A percentile compares a stretch with the other conserved stretches of the same genome.
Evolutionary conservation across 2,113 vertebrate species (phyloP).

Genomic region (Prunella fulvescens): DNA sequence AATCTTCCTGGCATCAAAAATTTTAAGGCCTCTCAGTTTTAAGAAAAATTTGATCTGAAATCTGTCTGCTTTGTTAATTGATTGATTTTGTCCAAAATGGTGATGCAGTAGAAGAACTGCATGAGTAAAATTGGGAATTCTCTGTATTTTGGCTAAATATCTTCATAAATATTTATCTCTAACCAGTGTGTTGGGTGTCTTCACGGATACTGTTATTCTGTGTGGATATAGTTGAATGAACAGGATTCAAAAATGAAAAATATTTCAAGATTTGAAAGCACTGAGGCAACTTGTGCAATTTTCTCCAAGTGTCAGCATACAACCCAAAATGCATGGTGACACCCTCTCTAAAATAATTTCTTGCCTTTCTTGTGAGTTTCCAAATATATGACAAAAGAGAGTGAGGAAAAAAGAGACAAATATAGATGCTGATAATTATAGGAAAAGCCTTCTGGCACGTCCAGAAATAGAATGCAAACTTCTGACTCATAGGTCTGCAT

Average conservation of each 20-base stretch:
- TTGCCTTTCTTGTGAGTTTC: conserved; percentile 30
- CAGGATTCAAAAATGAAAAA: neutral
- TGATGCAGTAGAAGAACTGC: neutral
- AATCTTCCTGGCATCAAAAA: neutral
- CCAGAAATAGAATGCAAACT: conserved; percentile 33
- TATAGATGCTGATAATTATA: conserved; percentile 52
- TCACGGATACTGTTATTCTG: neutral
- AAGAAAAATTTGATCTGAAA: neutral
- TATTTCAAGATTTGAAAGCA: neutral
- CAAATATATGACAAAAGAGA: conserved; percentile 31
- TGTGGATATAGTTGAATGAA: neutral
- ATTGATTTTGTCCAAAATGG: neutral
- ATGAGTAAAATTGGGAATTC: neutral
- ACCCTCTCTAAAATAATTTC: neutral
- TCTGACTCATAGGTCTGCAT: conserved; percentile 52
- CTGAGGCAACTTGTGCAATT: neutral
- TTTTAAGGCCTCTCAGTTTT: neutral
- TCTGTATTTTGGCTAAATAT: neutral
- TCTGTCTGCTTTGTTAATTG: neutral
- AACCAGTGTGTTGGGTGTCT: neutral
- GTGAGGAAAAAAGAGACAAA: conserved; percentile 22
- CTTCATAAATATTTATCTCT: neutral
- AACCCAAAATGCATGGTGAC: neutral
- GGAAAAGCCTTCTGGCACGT: conserved; percentile 37
- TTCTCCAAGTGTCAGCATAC: neutral